Evolutionary conservation across 2,888 invertebrate genomes (phyloP), one percentile per base, ranked within the genome.

Genomic region (Lordiphosa andalusiaca): DNA sequence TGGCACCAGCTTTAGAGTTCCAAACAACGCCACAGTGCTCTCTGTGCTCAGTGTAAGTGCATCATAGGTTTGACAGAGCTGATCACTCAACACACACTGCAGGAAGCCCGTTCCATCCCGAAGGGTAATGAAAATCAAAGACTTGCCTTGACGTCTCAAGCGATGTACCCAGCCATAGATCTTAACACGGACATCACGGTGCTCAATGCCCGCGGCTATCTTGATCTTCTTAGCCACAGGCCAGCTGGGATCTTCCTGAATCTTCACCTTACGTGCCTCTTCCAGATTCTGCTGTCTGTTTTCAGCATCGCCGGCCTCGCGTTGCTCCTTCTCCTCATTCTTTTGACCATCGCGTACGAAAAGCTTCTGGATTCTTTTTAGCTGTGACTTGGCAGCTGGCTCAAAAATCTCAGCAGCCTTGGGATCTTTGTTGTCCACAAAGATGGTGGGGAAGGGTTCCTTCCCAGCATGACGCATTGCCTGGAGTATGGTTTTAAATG

Each of bases 101-200:
- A 99, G 89, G 88, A 94, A 99, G 2, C 98, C 99, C 6, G 96
- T 94, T 37, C 99, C 99, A 89, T 99, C 99, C 53, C 99, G 91
- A 10, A 99, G 89, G 0, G 98, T 96, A 21, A 98, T 91, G 88
- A 99, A 99, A 91, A 96, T 95, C 44, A 99, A 91, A 0, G 94
- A 91, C 86, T 97, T 97, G 5, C 98, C 98, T 91, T 99, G 99
- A 38, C 96, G 92, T 47, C 99, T 91, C n/a, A 99, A 90, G 5
- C 99, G 92, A 90, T 99, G 99, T 1, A 97, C 96, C 99, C 99
- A 99, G 9, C 98, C 99, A 84, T 91, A 94, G 19, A 99, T 90
- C 85, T 94, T 94, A 0, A 99, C 94, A 49, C 99, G 92, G 12
- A 10, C n/a, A 19, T 91, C 93, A 25, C 96, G 92, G 71, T 93